Conservation (phyloP, 2,797 vertebrate species). For the Rhabdophis nuchalis region DNA sequence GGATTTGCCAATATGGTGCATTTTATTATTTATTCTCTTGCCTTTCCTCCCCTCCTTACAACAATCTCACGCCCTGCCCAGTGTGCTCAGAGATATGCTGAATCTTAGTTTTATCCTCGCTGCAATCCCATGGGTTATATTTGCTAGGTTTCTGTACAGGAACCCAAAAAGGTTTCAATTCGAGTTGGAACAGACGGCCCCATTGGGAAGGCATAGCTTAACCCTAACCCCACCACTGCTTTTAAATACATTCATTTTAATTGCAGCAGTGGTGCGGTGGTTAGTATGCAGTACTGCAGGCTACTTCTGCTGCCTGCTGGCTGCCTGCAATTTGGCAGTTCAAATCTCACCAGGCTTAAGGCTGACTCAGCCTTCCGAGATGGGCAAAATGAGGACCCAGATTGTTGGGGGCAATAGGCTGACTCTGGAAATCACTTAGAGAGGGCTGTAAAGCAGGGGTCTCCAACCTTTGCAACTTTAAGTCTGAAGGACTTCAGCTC, state of each 20-base stretch:
- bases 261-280: background rate
- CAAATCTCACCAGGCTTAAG: too few relatives aligned
- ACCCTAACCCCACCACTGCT: background rate
- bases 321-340: too few relatives aligned
- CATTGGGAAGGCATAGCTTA: background rate
- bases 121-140: background rate
- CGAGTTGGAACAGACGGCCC: background rate
- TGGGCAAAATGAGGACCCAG: too few relatives aligned
- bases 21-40: background rate
- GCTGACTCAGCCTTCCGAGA: too few relatives aligned
- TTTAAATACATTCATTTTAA: background rate
- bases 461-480: too few relatives aligned
- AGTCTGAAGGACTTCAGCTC: too few relatives aligned
- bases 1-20: background rate
- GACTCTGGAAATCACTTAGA: too few relatives aligned
- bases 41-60: background rate
- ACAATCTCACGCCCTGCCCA: background rate
- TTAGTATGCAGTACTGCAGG: too few relatives aligned
- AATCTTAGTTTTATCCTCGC: background rate
- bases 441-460: too few relatives aligned
- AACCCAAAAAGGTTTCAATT: background rate
- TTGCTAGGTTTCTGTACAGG: background rate
- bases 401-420: too few relatives aligned
- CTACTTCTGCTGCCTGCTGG: too few relatives aligned
- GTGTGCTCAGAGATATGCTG: background rate